Conservation (phyloP, 2,797 vertebrate genomes). For the Emydoidea blandingii region DNA sequence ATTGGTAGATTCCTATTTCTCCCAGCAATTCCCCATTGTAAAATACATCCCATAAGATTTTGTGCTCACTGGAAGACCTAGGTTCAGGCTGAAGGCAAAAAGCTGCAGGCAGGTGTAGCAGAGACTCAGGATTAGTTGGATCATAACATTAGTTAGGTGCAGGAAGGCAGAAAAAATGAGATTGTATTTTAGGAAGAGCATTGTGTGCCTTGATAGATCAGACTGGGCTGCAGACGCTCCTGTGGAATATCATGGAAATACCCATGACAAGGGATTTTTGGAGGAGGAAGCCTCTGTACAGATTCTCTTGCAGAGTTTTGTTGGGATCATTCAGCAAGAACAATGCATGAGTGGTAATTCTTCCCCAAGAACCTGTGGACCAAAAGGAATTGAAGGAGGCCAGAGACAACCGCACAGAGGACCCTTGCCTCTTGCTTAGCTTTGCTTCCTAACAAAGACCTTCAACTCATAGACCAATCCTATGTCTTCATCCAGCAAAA, state of each 20-base stretch:
- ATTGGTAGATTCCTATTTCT: background rate
- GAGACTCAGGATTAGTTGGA: background rate
- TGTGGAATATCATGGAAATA: background rate
- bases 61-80: background rate
- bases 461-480: background rate
- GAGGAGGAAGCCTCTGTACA: background rate
- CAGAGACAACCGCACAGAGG: background rate
- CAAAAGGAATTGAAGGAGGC: background rate
- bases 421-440: background rate
- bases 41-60: background rate
- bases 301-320: background rate
- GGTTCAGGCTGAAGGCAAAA: background rate
- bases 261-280: background rate
- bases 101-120: background rate
- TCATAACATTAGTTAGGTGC: background rate
- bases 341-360: background rate
- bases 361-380: background rate
- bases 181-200: background rate
- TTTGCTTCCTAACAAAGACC: background rate
- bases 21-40: background rate
- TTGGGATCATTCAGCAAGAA: background rate
- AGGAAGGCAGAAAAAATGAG: background rate
- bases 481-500: background rate
- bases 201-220: background rate
- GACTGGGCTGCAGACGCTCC: background rate